phyloP scores from a whole-genome alignment of 2,113 vertebrate genomes.

The Corythaeola cristata region DNA sequence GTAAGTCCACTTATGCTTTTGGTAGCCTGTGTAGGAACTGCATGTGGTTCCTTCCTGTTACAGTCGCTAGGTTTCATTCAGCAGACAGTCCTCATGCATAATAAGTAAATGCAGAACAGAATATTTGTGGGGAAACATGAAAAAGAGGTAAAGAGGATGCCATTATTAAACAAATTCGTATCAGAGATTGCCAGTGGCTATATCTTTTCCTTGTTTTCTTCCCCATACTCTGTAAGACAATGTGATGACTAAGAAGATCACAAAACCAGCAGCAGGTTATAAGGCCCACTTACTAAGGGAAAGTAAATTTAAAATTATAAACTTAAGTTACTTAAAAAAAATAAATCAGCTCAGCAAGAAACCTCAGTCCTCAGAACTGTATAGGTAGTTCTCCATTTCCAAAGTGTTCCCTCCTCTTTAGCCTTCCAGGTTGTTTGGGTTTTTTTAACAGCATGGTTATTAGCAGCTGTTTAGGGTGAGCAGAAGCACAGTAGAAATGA shows the following conservation, averaged over 20 bases:
- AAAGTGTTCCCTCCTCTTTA: neutral
- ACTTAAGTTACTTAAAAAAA: neutral
- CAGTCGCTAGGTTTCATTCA: neutral
- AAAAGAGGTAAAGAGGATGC: neutral
- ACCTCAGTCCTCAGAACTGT: neutral
- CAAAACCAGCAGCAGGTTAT: neutral
- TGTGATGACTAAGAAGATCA: neutral
- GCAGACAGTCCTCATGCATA: neutral
- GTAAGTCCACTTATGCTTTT: neutral
- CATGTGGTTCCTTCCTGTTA: neutral
- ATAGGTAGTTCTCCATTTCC: neutral
- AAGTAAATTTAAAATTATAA: neutral
- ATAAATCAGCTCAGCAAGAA: neutral
- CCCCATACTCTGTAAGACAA: neutral
- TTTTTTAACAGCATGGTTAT: neutral
- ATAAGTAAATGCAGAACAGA: neutral
- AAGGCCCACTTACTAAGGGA: neutral
- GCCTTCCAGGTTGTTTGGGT: neutral
- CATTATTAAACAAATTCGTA: neutral
- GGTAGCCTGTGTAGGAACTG: neutral
- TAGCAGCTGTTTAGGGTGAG: neutral
- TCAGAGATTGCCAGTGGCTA: neutral
- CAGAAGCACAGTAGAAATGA: neutral
- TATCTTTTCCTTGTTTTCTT: neutral
- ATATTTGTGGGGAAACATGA: neutral